Percentiles rank a stretch among this genome's conserved stretches.
These are phyloP conservation scores for Percina caprodes DNA, from an alignment of 2,113 vertebrate species.

Conservation along the genomic window DNA sequence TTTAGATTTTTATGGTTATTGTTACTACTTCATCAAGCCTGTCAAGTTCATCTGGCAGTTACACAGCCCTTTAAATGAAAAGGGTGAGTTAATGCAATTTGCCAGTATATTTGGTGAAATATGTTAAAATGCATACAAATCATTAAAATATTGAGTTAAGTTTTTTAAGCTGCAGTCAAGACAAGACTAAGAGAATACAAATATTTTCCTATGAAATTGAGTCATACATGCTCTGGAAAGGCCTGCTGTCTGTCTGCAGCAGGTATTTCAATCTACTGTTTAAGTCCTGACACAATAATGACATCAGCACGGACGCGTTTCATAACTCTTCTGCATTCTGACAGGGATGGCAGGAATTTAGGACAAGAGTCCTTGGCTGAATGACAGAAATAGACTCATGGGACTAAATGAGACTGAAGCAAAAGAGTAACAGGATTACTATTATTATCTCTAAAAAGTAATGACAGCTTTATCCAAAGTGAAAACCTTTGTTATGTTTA, in stretches of 20 bases:
- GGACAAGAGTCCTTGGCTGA: slow-evolving; percentile 37
- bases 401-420: slow-evolving; percentile 1
- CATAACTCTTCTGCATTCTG: slow-evolving; percentile 46
- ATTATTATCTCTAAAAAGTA: slow-evolving; percentile 28
- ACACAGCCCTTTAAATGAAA: slow-evolving; percentile 11
- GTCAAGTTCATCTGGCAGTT: slow-evolving; percentile 26
- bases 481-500: background rate
- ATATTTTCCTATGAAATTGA: slow-evolving; percentile 53
- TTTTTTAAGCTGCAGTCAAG: slow-evolving; percentile 3
- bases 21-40: slow-evolving; percentile 10
- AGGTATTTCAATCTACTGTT: slow-evolving; percentile 60
- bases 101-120: slow-evolving; percentile 21
- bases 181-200: slow-evolving; percentile 10
- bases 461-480: background rate
- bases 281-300: slow-evolving; percentile 48
- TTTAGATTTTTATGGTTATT: slow-evolving; percentile 24
- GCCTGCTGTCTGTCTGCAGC: slow-evolving; percentile 42
- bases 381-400: slow-evolving; percentile 13
- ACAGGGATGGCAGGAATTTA: slow-evolving; percentile 55
- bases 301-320: slow-evolving; percentile 55
- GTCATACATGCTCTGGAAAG: slow-evolving; percentile 9
- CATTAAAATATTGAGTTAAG: slow-evolving; percentile 15
- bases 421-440: slow-evolving; percentile 5
- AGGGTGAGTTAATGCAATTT: slow-evolving; percentile 21
- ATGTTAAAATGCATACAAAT: slow-evolving; percentile 15